Base-by-base conservation (phyloP, 2,797 vertebrate species). In the Pipistrellus pygmaeus region DNA sequence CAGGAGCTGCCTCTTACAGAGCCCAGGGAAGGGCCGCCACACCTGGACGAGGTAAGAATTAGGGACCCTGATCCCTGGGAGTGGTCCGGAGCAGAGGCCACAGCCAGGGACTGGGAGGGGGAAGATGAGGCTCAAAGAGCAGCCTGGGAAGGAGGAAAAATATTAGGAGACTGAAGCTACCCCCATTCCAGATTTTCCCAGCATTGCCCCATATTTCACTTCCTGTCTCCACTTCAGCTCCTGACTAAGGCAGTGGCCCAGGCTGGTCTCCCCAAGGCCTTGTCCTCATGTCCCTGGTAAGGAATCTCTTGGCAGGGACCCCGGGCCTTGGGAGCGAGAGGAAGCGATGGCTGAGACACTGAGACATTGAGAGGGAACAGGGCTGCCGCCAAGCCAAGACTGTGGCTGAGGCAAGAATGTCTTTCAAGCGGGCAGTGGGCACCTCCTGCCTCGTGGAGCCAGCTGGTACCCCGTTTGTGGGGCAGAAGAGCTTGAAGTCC, bases 321-420 rank as follows among this genome's bases (percentile, higher is more conserved):
- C 81, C 38, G 69, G 81, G 60, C 18, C 92, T 51, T 20, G 80
- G 60, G 44, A 94, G 84, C 87, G 80, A 90, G 53, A 93, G 87
- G 94, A 95, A 88, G 90, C 53, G 21, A 90, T 15, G 80, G 53
- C 23, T n/a, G 85, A 97, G 91, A 97, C 95, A 97, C 95, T 94
- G 90, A 75, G 95, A 97, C 96, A 95, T 90, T 95, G 93, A 96
- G 91, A 95, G 91, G 94, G 73, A 96, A 88, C 46, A 96, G 84
- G 46, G 93, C 60, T 90, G 85, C 85, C 9, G 82, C 91, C 94
- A 95, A 95, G 48, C 73, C 86, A 83, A 62, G 73, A 68, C 91
- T 96, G 95, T 89, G 95, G 95, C 91, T 90, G 73, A 95, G 72
- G 95, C 87, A 96, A 97, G 87, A 97, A 95, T 95, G 87, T 82